Conservation (phyloP, 2,888 invertebrate species). For the Eupithecia insigniata region DNA sequence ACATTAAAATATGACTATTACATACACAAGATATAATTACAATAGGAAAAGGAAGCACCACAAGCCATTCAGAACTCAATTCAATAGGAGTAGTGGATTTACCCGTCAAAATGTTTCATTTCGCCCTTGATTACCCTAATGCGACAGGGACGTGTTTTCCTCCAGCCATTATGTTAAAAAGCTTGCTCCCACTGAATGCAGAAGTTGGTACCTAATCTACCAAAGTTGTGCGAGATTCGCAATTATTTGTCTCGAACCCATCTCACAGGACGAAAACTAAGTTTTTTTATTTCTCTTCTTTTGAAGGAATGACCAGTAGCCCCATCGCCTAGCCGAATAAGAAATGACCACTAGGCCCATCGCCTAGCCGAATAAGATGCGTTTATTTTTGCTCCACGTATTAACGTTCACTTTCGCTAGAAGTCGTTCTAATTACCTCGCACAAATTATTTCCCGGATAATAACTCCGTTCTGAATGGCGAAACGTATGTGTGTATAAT, state of each 20-base stretch:
- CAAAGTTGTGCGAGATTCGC: background rate
- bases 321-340: slow-evolving; percentile 30
- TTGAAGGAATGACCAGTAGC: background rate
- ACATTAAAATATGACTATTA: no score
- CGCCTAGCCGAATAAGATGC: slow-evolving; percentile 43
- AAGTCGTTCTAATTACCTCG: slow-evolving; percentile 40
- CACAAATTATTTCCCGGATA: slow-evolving; percentile 42
- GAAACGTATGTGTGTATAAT: slow-evolving; percentile 25
- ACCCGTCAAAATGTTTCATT: background rate
- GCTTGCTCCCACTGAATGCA: background rate
- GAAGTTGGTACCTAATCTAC: background rate
- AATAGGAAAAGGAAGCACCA: no score
- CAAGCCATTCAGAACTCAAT: no score
- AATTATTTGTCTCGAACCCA: background rate
- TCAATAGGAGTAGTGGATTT: background rate
- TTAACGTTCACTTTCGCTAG: slow-evolving; percentile 44
- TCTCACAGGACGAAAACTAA: background rate
- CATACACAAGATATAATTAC: no score
- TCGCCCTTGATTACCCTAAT: background rate
- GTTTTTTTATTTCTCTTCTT: background rate
- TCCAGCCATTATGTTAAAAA: background rate
- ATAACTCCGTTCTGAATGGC: slow-evolving; percentile 34
- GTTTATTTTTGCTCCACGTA: slow-evolving; percentile 53
- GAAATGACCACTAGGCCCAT: slow-evolving; percentile 11
- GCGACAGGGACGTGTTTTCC: background rate